Conservation (phyloP, 2,888 invertebrate genomes). For the Zaprionus obscuricornis region DNA sequence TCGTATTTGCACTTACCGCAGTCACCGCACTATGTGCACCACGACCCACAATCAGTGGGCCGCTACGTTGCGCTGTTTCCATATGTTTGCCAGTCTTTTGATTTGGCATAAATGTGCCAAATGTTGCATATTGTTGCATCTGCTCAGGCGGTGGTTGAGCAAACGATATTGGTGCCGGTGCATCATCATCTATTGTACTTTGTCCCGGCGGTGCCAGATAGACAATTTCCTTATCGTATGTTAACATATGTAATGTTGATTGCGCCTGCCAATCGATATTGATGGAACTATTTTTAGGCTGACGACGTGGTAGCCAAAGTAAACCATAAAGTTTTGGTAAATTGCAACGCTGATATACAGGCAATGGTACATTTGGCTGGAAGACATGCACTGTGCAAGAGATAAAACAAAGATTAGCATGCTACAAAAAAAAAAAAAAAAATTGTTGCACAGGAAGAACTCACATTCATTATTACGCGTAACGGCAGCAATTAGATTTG, state of each 20-base stretch:
- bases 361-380: conserved; percentile 85
- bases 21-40: conserved; percentile 83
- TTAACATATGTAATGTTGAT: conserved; percentile 86
- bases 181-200: conserved; percentile 81
- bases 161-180: conserved; percentile 81
- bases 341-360: conserved; percentile 84
- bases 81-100: conserved; percentile 21
- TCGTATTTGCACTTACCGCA: conserved; percentile 85
- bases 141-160: conserved; percentile 64
- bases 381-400: conserved; percentile 86
- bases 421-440: background rate
- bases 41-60: conserved; percentile 82
- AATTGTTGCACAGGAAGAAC: conserved; percentile 70
- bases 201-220: conserved; percentile 83
- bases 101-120: conserved; percentile 83
- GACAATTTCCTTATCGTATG: conserved; percentile 85
- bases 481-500: conserved; percentile 87
- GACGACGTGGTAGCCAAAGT: conserved; percentile 85
- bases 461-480: conserved; percentile 86
- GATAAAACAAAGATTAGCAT: background rate
- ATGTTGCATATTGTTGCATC: conserved; percentile 82
- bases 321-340: conserved; percentile 84
- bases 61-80: conserved; percentile 41
- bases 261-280: conserved; percentile 86
- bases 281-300: conserved; percentile 83